Evolutionary conservation across 2,113 vertebrate species (phyloP).

Genomic region (Hylia prasina): DNA sequence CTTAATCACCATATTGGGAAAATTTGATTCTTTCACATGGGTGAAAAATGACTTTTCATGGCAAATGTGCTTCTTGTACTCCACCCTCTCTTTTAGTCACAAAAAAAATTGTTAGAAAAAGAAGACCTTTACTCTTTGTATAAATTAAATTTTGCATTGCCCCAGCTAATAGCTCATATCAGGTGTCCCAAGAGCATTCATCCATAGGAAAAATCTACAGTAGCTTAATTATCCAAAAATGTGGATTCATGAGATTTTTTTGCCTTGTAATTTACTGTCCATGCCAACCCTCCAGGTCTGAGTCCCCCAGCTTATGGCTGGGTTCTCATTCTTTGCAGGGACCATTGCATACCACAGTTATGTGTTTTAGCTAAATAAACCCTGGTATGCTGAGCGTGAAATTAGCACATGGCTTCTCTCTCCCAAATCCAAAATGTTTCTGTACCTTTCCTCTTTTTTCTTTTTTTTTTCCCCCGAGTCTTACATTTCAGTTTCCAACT

Average conservation of each 20-base stretch:
- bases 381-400: accelerated
- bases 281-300: background rate
- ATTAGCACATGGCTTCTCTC: background rate
- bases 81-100: background rate
- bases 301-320: accelerated
- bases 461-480: background rate
- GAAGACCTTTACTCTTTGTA: background rate
- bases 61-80: background rate
- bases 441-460: background rate
- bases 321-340: background rate
- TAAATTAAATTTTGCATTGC: background rate
- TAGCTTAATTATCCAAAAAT: background rate
- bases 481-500: background rate
- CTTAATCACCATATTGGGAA: background rate
- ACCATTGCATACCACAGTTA: no score
- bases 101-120: background rate
- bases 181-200: background rate
- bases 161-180: background rate
- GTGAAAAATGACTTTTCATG: background rate
- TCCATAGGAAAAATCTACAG: background rate
- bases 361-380: background rate
- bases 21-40: background rate
- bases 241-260: background rate
- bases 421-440: background rate
- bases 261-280: background rate